Base-by-base conservation (phyloP, 2,113 vertebrate genomes). In the Oenanthe oenanthe region DNA sequence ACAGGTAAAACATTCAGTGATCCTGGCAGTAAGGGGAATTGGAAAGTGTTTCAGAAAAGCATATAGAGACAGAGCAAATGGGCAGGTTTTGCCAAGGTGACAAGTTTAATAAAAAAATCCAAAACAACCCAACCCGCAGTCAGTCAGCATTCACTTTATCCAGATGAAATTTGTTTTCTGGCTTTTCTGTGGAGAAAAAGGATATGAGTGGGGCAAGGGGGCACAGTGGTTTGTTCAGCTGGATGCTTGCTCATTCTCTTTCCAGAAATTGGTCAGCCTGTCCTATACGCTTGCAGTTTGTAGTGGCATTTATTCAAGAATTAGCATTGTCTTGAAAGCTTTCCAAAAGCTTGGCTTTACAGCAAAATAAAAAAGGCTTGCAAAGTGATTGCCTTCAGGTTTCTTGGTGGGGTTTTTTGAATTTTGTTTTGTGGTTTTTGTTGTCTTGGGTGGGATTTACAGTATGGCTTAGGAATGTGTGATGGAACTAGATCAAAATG, bases 261-360 rank as follows among this genome's bases (percentile, higher is more conserved):
- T 92, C 77, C 79, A 96, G 65, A 95, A 92, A 88, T 2, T 32
- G 7, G 9, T 71, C 61, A 63, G 83, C 16, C 17, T 76, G 29
- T 62, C 76, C 28, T 53, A 53, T 29, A 31, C 2, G 1, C 97
- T 95, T 95, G 75, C 48, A 45, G 91, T 83, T 84, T 66, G 6
- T 72, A 62, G 81, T 75, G 90, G 91, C 92, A 67, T 96, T 92
- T 77, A 54, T 90, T 98, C 95, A 97, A 90, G 92, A 89, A 72
- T 62, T 88, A 77, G 10, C 9, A 40, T 71, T 84, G 63, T 87
- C 75, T 90, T 93, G 89, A 97, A 94, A 97, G 54, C 42, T 79
- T 91, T 94, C 91, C 83, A 92, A 89, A 95, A 88, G 31, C 56
- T 67, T 90, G 68, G 62, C 48, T 91, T 93, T 81, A 45, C 53